Conservation (phyloP, 2,888 invertebrate species). For the Parnassius apollo region DNA sequence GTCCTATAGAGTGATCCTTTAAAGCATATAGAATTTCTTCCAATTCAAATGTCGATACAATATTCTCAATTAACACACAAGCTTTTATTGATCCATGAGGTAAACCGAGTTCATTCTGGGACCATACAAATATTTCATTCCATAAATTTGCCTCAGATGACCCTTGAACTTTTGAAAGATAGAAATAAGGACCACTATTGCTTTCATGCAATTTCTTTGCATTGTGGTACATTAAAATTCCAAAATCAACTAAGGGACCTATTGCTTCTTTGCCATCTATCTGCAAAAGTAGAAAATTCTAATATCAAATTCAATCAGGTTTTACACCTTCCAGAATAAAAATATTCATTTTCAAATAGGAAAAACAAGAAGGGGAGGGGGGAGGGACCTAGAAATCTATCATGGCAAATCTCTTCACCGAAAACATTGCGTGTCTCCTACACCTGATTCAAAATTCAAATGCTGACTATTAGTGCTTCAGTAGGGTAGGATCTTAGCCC, state of each 20-base stretch:
- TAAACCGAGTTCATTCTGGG: slow-evolving; percentile 77
- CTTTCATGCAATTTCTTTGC: slow-evolving; percentile 74
- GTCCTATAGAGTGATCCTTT: slow-evolving; percentile 84
- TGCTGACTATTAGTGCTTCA: too few relatives aligned
- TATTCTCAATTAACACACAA: slow-evolving; percentile 86
- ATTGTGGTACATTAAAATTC: slow-evolving; percentile 84
- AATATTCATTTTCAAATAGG: too few relatives aligned
- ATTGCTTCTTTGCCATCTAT: slow-evolving; percentile 82
- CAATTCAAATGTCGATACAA: slow-evolving; percentile 84
- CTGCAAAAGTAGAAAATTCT: slow-evolving; percentile 44
- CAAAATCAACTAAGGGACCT: slow-evolving; percentile 86
- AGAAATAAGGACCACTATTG: slow-evolving; percentile 85
- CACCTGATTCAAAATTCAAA: too few relatives aligned
- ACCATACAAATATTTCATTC: slow-evolving; percentile 86
- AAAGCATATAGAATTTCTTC: slow-evolving; percentile 85
- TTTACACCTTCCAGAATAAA: too few relatives aligned
- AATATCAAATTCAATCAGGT: too few relatives aligned
- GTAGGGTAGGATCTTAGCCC: too few relatives aligned
- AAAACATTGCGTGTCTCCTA: too few relatives aligned
- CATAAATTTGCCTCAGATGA: slow-evolving; percentile 84
- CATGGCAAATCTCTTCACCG: too few relatives aligned
- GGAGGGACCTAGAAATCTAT: too few relatives aligned
- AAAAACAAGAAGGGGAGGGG: too few relatives aligned
- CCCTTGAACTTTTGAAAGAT: slow-evolving; percentile 86
- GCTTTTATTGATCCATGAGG: slow-evolving; percentile 85